Conservation (phyloP, 2,113 vertebrate genomes). For the Melanotaenia duboulayi region DNA sequence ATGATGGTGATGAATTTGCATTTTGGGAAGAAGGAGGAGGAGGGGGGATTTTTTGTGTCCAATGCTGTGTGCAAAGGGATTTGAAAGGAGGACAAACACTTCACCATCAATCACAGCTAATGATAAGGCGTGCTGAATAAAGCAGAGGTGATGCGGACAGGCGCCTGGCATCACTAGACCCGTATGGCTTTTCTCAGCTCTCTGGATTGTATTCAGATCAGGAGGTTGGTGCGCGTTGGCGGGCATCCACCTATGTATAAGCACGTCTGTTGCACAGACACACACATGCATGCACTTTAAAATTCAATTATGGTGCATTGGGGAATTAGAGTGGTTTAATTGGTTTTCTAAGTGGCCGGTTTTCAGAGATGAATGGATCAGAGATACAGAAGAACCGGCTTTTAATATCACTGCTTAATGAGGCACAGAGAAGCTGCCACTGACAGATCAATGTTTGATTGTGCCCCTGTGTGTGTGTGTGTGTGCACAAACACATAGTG, state of each 20-base stretch:
- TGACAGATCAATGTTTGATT: constrained; percentile 77
- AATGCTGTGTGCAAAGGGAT: constrained; percentile 17
- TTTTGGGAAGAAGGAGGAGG: constrained; percentile 36
- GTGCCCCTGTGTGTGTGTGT: constrained; percentile 34
- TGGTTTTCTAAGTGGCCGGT: constrained; percentile 83
- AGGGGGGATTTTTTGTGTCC: constrained; percentile 29
- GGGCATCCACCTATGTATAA: constrained; percentile 22
- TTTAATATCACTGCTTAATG: constrained; percentile 83
- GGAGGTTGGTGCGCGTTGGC: constrained; percentile 26
- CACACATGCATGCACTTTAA: constrained; percentile 54
- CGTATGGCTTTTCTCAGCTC: constrained; percentile 39
- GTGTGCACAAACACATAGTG: constrained; percentile 58
- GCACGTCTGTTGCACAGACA: constrained; percentile 5
- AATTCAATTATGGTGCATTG: constrained; percentile 82
- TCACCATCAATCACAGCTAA: constrained; percentile 79
- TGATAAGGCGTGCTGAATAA: constrained; percentile 58
- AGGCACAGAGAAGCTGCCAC: constrained; percentile 66
- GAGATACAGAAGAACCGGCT: constrained; percentile 67
- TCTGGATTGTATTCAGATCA: constrained; percentile 50
- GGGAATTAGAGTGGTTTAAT: constrained; percentile 83
- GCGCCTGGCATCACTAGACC: constrained; percentile 35
- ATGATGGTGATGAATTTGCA: constrained; percentile 74
- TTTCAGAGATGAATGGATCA: constrained; percentile 80
- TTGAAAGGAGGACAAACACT: constrained; percentile 72
- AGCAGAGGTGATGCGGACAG: constrained; percentile 36